phyloP scores from a whole-genome alignment of 1,140 invertebrate genomes.

The Drosophila ironensis region DNA sequence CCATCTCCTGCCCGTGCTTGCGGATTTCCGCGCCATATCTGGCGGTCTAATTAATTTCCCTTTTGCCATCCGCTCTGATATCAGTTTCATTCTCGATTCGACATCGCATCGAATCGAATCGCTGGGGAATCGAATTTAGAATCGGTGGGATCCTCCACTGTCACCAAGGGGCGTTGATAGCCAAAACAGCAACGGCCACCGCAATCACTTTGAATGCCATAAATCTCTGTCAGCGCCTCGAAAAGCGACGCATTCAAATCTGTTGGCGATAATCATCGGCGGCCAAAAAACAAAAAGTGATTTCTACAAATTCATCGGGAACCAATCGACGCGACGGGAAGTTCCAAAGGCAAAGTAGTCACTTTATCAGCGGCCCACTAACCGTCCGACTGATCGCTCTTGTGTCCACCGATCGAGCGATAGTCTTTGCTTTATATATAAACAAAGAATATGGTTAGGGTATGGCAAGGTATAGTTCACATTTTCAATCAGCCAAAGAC shows the following conservation, averaged over 20 bases:
- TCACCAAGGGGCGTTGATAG: slow-evolving; percentile 31
- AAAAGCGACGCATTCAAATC: slow-evolving; percentile 13
- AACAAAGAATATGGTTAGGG: not conserved
- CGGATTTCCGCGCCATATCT: slow-evolving; percentile 39
- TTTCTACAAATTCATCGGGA: slow-evolving; percentile 13
- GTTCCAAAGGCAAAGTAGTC: slow-evolving; percentile 20
- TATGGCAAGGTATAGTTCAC: not conserved
- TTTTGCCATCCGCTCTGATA: slow-evolving; percentile 43
- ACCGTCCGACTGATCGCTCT: slow-evolving; percentile 28
- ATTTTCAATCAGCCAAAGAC: not conserved
- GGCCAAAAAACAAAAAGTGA: slow-evolving; percentile 22
- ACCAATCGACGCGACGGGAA: too few relatives aligned
- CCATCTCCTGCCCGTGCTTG: slow-evolving; percentile 20
- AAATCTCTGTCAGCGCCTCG: slow-evolving; percentile 66
- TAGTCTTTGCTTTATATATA: slow-evolving; percentile 1
- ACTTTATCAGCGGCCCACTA: slow-evolving; percentile 34
- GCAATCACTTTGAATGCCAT: slow-evolving; percentile 31
- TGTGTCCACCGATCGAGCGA: slow-evolving; percentile 14
- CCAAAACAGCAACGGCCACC: too few relatives aligned
- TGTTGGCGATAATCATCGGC: slow-evolving; percentile 19
- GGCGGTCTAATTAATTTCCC: slow-evolving; percentile 70
- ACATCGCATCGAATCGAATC: slow-evolving; percentile 18
- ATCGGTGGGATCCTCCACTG: slow-evolving; percentile 1
- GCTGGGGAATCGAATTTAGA: not conserved
- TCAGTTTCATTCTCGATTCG: slow-evolving; percentile 38